phyloP scores from a whole-genome alignment of 2,113 vertebrate species.

The Myrmecophaga tridactyla region DNA sequence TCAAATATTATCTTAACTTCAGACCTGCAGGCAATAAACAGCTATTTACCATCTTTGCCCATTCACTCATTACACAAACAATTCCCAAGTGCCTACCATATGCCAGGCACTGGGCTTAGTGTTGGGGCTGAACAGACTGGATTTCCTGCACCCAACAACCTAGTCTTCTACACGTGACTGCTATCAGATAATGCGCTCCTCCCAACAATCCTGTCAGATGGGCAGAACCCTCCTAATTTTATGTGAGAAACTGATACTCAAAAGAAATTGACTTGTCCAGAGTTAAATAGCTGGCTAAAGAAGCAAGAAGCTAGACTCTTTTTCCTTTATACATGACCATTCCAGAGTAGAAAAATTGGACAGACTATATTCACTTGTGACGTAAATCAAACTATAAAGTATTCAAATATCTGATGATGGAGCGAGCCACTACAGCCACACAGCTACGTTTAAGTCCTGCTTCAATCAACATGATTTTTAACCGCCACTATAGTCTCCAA shows the following conservation, averaged over 20 bases:
- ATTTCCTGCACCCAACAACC: background rate
- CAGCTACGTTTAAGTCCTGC: background rate
- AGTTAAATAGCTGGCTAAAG: background rate
- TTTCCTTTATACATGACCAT: background rate
- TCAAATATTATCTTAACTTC: constrained; percentile 15
- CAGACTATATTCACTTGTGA: background rate
- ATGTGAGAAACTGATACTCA: background rate
- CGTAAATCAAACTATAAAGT: background rate
- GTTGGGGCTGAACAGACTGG: background rate
- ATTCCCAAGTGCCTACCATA: background rate
- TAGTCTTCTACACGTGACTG: background rate
- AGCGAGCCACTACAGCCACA: background rate
- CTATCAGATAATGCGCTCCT: background rate
- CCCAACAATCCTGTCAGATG: background rate
- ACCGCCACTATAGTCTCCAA: background rate
- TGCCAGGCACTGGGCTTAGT: background rate
- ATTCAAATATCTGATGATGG: background rate
- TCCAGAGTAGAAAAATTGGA: background rate
- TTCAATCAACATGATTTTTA: constrained; percentile 25
- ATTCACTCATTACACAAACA: background rate
- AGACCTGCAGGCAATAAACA: background rate
- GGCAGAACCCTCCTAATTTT: background rate
- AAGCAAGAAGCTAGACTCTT: background rate
- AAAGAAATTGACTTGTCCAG: constrained; percentile 30
- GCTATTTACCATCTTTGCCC: constrained; percentile 11